Evolutionary conservation across 2,797 vertebrate genomes (phyloP).

Genomic region (Podarcis siculus): DNA sequence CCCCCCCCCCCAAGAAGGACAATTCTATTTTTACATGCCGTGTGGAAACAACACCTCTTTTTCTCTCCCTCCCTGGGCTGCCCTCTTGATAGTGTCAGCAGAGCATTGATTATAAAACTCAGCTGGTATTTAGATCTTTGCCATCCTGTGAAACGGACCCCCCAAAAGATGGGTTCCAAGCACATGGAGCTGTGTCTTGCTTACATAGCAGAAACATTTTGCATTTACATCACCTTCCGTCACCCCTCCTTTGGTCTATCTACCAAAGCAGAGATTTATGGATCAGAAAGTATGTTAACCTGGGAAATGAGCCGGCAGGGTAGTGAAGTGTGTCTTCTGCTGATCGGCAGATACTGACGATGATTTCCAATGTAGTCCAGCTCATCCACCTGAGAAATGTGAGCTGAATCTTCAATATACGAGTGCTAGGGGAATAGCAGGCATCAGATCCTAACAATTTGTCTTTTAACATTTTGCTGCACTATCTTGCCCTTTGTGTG

Average conservation of each 20-base stretch:
- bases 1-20: background rate
- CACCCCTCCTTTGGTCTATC: background rate
- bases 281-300: background rate
- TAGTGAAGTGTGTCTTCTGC: background rate
- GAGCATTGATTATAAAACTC: background rate
- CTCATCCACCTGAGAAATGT: background rate
- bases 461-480: background rate
- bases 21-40: background rate
- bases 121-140: background rate
- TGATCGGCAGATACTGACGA: background rate
- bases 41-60: background rate
- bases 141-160: background rate
- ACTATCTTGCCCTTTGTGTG: background rate
- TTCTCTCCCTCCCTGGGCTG: background rate
- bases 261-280: constrained; percentile 19
- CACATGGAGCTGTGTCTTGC: background rate
- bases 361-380: background rate
- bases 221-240: background rate
- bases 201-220: background rate
- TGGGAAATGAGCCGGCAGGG: constrained; percentile 25
- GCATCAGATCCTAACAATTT: background rate
- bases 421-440: constrained; percentile 19
- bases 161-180: background rate
- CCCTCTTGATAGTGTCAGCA: background rate
- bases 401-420: background rate